Percentiles rank a stretch among this genome's conserved stretches.
Conservation (phyloP, 1,140 invertebrate genomes). For the Dendroctonus ponderosae region DNA sequence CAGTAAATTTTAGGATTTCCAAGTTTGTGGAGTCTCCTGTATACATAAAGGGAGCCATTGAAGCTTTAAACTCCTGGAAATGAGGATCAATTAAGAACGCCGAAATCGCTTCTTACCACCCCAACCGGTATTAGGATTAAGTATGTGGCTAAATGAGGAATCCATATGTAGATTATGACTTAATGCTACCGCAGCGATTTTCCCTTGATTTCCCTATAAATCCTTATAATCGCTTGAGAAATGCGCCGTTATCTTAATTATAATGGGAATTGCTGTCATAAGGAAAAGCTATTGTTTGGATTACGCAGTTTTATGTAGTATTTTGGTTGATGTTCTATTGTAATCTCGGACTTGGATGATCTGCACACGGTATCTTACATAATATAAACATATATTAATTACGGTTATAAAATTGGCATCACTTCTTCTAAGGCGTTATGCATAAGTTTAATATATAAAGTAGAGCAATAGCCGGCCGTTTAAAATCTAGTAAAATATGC, state of each 20-base stretch:
- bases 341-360: too few relatives aligned
- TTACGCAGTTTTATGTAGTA: conserved; percentile 6
- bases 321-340: background rate
- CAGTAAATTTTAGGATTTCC: too few relatives aligned
- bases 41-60: conserved; percentile 11
- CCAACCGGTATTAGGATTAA: conserved; percentile 46
- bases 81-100: conserved; percentile 41
- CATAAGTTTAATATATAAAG: too few relatives aligned
- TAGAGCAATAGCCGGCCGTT: too few relatives aligned
- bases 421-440: too few relatives aligned
- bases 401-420: too few relatives aligned
- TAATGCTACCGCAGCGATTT: conserved; percentile 35
- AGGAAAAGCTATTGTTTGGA: conserved; percentile 20
- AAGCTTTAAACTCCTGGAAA: conserved; percentile 29
- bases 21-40: background rate
- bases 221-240: conserved; percentile 31
- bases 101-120: conserved; percentile 26
- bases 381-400: too few relatives aligned
- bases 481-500: too few relatives aligned
- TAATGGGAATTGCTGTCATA: conserved; percentile 25
- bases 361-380: too few relatives aligned
- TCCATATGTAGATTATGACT: conserved; percentile 47
- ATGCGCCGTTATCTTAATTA: conserved; percentile 31
- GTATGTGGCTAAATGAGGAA: conserved; percentile 45
- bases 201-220: conserved; percentile 33